Conservation (phyloP, 2,888 invertebrate species). For the Hypsopygia costalis region DNA sequence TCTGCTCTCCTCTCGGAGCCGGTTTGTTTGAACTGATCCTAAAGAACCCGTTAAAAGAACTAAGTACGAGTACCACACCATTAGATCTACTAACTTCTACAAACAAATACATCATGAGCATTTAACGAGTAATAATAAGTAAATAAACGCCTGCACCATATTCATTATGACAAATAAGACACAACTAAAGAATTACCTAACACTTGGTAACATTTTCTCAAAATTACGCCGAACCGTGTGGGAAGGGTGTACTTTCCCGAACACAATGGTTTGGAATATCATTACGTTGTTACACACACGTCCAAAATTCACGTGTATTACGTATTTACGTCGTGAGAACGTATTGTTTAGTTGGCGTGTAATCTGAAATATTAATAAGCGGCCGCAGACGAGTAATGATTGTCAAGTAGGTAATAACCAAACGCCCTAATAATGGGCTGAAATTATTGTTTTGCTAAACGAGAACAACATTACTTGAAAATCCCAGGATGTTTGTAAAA, state of each 20-base stretch:
- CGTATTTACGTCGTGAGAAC: slow-evolving; percentile 52
- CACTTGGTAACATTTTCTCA: slow-evolving; percentile 25
- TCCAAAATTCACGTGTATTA: slow-evolving; percentile 67
- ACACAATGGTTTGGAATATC: slow-evolving; percentile 55
- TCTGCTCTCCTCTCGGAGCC: too few relatives aligned
- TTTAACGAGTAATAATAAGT: too few relatives aligned
- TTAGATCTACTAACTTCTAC: too few relatives aligned
- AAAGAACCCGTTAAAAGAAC: too few relatives aligned
- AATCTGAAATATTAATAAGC: slow-evolving; percentile 42
- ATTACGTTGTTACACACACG: slow-evolving; percentile 59
- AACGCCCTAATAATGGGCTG: slow-evolving; percentile 9
- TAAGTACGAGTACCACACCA: too few relatives aligned
- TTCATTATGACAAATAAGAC: too few relatives aligned
- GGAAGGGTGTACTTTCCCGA: slow-evolving; percentile 54
- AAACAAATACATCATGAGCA: too few relatives aligned
- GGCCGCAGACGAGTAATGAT: slow-evolving; percentile 16
- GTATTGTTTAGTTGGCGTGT: slow-evolving; percentile 65
- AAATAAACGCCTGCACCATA: too few relatives aligned
- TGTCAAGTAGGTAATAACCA: slow-evolving; percentile 1
- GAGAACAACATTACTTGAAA: too few relatives aligned
- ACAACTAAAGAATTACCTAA: too few relatives aligned
- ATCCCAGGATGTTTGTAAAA: too few relatives aligned
- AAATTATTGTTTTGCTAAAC: slow-evolving; percentile 9
- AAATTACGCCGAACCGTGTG: slow-evolving; percentile 46
- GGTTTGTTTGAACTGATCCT: too few relatives aligned